These are phyloP conservation scores for Pterostichus madidus DNA, from an alignment of 2,888 invertebrate genomes.

Conservation along the genomic window DNA sequence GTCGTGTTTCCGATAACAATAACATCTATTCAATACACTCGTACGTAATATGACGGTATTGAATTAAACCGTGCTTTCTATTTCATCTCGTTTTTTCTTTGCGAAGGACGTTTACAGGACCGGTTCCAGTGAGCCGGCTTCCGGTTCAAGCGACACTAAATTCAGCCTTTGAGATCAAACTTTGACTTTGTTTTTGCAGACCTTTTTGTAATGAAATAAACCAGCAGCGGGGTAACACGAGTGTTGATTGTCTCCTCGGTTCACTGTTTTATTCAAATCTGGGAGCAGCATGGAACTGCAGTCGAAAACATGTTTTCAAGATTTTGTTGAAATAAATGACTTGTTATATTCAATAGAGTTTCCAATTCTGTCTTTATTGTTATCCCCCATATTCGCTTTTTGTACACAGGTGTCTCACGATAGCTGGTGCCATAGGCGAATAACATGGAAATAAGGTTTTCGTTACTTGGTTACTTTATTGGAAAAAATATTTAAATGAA, in stretches of 20 bases:
- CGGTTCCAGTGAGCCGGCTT: neutral
- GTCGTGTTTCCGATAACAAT: slow-evolving; percentile 55
- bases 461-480: too few species aligned
- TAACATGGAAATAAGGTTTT: too few species aligned
- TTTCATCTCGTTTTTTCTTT: slow-evolving; percentile 32
- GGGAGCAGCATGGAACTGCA: neutral
- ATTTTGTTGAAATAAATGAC: neutral
- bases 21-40: slow-evolving; percentile 61
- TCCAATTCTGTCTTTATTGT: neutral
- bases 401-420: too few species aligned
- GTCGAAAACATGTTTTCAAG: slow-evolving; percentile 26
- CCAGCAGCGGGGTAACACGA: neutral
- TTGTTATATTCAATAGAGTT: too few species aligned
- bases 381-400: too few species aligned
- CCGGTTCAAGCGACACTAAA: slow-evolving; percentile 36
- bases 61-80: slow-evolving; percentile 41
- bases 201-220: slow-evolving; percentile 51
- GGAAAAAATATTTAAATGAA: too few species aligned
- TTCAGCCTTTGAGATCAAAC: slow-evolving; percentile 53
- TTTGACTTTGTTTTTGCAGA: slow-evolving; percentile 52
- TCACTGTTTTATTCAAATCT: slow-evolving; percentile 34
- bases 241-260: neutral
- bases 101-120: too few species aligned
- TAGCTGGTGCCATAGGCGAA: too few species aligned
- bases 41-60: neutral